These are phyloP conservation scores for Canis aureus DNA, from an alignment of 2,113 vertebrate genomes.

Conservation along the genomic window DNA sequence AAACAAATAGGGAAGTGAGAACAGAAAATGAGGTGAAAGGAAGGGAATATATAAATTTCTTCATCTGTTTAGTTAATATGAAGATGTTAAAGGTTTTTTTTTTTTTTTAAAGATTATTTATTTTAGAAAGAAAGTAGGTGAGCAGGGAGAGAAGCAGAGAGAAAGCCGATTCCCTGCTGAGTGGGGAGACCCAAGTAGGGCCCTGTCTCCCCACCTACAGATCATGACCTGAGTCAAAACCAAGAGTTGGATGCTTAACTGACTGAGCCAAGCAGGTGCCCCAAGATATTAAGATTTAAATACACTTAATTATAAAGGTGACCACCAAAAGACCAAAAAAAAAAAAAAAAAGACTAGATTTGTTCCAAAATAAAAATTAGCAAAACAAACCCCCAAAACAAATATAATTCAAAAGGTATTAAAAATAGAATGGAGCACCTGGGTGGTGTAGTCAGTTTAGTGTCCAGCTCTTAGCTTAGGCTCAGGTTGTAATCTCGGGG, in stretches of 20 bases:
- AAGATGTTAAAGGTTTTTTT: not conserved
- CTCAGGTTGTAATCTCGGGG: not conserved
- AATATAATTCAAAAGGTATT: constrained; percentile 16
- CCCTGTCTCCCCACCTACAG: rapidly evolving
- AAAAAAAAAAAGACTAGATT: not conserved
- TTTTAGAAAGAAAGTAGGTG: not conserved
- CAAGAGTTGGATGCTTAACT: not conserved
- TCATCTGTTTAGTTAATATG: constrained; percentile 31
- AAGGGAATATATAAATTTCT: not conserved
- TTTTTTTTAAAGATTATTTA: not conserved
- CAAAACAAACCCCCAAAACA: constrained; percentile 2
- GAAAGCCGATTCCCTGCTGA: not conserved
- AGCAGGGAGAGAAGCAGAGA: not conserved
- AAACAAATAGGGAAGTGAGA: not conserved
- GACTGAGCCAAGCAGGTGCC: not conserved
- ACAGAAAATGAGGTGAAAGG: not conserved
- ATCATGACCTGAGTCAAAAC: not conserved
- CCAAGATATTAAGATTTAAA: not conserved
- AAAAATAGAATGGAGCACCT: not conserved
- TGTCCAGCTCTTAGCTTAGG: not conserved
- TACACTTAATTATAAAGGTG: constrained; percentile 32
- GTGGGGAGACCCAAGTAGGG: not conserved
- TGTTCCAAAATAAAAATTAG: not conserved
- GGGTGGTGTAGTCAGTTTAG: not conserved
- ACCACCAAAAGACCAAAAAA: not conserved